Conservation (phyloP, 2,888 invertebrate genomes). For the Polymixis flavicincta region DNA sequence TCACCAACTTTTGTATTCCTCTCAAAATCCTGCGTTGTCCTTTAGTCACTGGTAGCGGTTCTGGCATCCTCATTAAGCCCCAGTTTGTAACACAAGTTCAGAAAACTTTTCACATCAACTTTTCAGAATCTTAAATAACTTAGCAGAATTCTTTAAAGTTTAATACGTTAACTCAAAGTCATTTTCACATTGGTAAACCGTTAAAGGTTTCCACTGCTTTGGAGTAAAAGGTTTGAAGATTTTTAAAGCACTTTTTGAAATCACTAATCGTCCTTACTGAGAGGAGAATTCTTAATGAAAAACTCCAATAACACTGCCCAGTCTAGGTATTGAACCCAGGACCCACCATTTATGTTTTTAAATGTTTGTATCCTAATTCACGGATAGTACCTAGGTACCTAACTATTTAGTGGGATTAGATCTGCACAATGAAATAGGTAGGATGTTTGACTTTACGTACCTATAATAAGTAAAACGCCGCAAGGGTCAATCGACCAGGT, state of each 20-base stretch:
- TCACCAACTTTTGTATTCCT: background rate
- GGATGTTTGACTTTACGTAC: too few relatives aligned
- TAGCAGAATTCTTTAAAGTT: conserved; percentile 11
- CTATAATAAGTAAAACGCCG: too few relatives aligned
- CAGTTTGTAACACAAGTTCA: conserved; percentile 12
- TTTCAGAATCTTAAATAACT: background rate
- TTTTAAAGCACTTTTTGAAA: background rate
- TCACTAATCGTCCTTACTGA: background rate
- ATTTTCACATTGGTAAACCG: background rate
- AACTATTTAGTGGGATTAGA: background rate
- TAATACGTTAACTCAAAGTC: background rate
- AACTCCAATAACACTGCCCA: background rate
- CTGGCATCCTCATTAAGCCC: conserved; percentile 4
- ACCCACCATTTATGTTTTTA: background rate
- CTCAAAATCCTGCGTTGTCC: background rate
- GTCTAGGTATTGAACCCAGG: background rate
- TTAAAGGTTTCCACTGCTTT: background rate
- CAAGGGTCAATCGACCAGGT: too few relatives aligned
- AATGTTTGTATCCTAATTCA: background rate
- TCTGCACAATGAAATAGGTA: background rate
- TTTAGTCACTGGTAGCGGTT: background rate
- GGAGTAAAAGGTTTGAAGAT: background rate
- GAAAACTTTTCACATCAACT: conserved; percentile 21
- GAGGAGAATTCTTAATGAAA: background rate
- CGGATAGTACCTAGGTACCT: background rate